These are phyloP conservation scores for Aselliscus stoliczkanus DNA, from an alignment of 2,797 vertebrate species.

Conservation along the genomic window DNA sequence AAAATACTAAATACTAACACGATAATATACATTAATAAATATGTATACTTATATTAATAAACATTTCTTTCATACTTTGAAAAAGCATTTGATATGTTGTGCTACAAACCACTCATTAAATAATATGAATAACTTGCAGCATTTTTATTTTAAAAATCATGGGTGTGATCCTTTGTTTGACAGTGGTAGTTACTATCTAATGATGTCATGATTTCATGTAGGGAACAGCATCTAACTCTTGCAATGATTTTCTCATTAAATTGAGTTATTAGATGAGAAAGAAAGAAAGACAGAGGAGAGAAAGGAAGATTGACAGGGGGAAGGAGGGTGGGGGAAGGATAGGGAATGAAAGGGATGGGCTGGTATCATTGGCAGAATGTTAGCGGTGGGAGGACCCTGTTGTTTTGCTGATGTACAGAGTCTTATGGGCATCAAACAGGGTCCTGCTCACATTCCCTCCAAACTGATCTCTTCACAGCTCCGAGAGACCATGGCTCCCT, in stretches of 20 bases:
- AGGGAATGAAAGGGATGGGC: too few relatives aligned
- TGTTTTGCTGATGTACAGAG: background rate
- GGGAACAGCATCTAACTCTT: background rate
- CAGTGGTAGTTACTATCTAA: background rate
- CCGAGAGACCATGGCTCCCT: background rate
- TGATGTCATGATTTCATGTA: background rate
- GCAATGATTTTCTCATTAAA: background rate
- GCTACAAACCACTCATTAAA: background rate
- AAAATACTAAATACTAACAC: background rate
- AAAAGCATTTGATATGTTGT: background rate
- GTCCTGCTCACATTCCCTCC: background rate
- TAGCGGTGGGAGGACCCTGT: background rate
- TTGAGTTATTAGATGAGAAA: background rate
- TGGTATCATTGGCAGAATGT: background rate
- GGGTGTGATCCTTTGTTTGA: background rate
- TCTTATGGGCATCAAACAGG: background rate
- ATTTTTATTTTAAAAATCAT: background rate
- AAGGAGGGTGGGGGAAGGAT: too few relatives aligned
- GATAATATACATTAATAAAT: background rate
- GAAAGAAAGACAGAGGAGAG: rapidly evolving
- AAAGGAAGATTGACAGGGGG: background rate
- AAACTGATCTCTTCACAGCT: background rate
- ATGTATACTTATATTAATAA: background rate
- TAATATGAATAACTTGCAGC: background rate
- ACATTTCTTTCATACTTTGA: background rate